Base-by-base conservation (phyloP, 2,113 vertebrate genomes). In the Tringa solitaria region DNA sequence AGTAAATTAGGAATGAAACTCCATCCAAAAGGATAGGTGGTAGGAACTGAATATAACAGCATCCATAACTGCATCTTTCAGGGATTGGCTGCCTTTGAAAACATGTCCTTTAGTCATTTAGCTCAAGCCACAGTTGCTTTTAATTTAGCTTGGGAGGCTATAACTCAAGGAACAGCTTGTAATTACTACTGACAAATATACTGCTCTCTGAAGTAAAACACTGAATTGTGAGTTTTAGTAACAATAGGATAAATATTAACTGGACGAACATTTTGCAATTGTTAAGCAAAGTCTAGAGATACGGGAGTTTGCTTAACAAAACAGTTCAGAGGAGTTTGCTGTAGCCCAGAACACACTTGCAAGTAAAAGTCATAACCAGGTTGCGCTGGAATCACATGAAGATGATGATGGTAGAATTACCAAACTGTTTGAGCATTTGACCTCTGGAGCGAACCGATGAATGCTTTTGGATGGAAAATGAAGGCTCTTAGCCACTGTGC, bases 241-340 rank as follows among this genome's bases (percentile, higher is more conserved):
- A 95, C 88, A 95, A 93, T 70, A 69, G 61, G 86, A 94, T 90
- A 93, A 97, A 93, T 75, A 96, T 96, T 94, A 97, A 93, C 94
- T 57, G 93, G 64, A 46, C 60, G 59, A 54, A 53, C 64, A 75
- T 93, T 95, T 91, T 92, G 93, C 90, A 96, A 94, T 63, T 95
- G 39, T 92, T 94, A 96, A 95, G 94, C 76, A 96, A 95, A 96
- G 95, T 89, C 90, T 91, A 79, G 90, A 89, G 96, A 95, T 94
- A 93, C 0, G 5, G 59, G 59, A 95, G 87, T 94, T 95, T 93
- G 84, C 81, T 88, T 74, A 89, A 93, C 30, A 8, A 59, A 91
- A 70, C 48, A 79, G 60, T 75, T 91, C 53, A 87, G 95, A 91
- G 77, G 69, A 73, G 43, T 89, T 68, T 87, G 84, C 41, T 2